Evolutionary conservation across 92 coral and sea anemone genomes (phyloP).

Genomic region (Actinernus sp.): DNA sequence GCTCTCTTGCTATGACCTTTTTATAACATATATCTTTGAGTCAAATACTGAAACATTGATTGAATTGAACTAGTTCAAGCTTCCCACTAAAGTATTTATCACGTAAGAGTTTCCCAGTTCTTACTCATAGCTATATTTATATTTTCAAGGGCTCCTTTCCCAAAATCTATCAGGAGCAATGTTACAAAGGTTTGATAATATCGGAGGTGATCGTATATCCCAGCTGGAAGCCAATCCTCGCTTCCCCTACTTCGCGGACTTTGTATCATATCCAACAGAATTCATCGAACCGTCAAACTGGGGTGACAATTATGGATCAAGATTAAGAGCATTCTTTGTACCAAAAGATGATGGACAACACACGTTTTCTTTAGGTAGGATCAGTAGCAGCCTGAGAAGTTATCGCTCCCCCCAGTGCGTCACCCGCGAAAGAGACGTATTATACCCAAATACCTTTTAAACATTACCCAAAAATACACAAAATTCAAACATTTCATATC

Average conservation of each 20-base stretch:
- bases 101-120: too few species aligned
- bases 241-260: constrained; percentile 46
- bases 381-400: too few species aligned
- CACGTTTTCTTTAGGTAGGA: constrained; percentile 40
- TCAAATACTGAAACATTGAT: too few species aligned
- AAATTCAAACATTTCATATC: too few species aligned
- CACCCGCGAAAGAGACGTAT: too few species aligned
- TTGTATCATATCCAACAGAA: neutral
- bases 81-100: too few species aligned
- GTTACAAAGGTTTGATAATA: constrained; percentile 37
- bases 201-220: constrained; percentile 38
- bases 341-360: constrained; percentile 48
- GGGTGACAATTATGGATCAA: constrained; percentile 49
- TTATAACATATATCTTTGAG: too few species aligned
- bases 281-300: constrained; percentile 46
- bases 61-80: too few species aligned
- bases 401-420: too few species aligned
- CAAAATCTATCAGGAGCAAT: constrained; percentile 24
- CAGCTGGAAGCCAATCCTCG: constrained; percentile 28
- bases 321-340: constrained; percentile 62
- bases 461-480: too few species aligned
- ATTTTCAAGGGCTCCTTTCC: neutral
- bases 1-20: too few species aligned
- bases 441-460: too few species aligned
- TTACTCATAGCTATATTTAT: neutral